Percentiles rank a stretch among this genome's conserved stretches.
Evolutionary conservation across 1,140 invertebrate genomes (phyloP).

Genomic region (Micrasema longulum): DNA sequence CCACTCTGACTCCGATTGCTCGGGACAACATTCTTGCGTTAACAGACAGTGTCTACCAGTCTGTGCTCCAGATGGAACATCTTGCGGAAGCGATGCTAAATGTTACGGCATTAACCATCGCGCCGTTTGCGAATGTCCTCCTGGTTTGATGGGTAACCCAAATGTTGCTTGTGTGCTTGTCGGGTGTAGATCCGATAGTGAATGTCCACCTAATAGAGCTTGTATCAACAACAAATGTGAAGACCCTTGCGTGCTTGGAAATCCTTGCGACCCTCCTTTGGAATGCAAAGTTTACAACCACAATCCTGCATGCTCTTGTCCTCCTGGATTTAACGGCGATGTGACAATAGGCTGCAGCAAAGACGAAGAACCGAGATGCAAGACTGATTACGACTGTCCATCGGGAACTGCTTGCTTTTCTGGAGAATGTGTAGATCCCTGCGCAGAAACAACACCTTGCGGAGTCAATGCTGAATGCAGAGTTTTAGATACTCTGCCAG

Average conservation of each 20-base stretch:
- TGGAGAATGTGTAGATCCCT: conserved; percentile 86
- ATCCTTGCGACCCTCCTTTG: conserved; percentile 77
- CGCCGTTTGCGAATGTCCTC: conserved; percentile 83
- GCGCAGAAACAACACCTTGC: conserved; percentile 82
- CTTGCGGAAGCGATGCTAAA: conserved; percentile 79
- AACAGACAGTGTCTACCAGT: conserved; percentile 83
- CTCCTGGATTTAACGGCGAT: conserved; percentile 80
- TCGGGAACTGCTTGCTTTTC: conserved; percentile 85
- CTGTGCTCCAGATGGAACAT: conserved; percentile 74
- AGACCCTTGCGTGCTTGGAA: conserved; percentile 76
- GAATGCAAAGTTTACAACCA: conserved; percentile 84
- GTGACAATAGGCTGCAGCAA: conserved; percentile 74
- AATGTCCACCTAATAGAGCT: conserved; percentile 80
- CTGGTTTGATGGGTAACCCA: conserved; percentile 86
- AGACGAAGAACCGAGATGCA: conserved; percentile 73
- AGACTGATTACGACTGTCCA: conserved; percentile 84
- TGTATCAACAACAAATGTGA: conserved; percentile 85
- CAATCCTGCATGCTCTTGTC: conserved; percentile 80
- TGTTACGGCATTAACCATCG: conserved; percentile 83
- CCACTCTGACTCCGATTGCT: conserved; percentile 79
- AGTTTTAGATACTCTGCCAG: conserved; percentile 83
- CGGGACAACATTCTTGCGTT: conserved; percentile 80
- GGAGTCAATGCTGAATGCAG: conserved; percentile 84
- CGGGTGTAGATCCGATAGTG: conserved; percentile 80
- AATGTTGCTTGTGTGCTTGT: conserved; percentile 79